Conservation (phyloP, 1,140 invertebrate species). For the Drosophila teissieri region DNA sequence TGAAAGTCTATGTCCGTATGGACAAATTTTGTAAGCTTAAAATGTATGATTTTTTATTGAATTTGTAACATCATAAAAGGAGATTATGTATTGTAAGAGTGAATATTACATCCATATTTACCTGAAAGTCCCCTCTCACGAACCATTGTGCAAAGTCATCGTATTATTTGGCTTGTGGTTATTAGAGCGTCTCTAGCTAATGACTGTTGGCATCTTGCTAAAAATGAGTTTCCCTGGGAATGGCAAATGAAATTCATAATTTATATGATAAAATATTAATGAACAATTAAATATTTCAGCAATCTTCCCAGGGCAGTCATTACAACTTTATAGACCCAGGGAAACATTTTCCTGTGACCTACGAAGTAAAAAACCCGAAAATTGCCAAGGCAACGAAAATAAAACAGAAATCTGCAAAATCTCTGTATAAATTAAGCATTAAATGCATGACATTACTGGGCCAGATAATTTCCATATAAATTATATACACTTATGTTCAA, state of each 20-base stretch:
- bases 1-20: no score
- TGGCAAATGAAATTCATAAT: conserved; percentile 57
- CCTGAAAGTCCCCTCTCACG: neutral
- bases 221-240: conserved; percentile 38
- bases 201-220: conserved; percentile 60
- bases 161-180: conserved; percentile 39
- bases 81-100: no score
- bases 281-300: conserved; percentile 61
- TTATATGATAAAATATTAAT: conserved; percentile 75
- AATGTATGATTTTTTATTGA: no score
- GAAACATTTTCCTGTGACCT: conserved; percentile 41
- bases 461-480: conserved; percentile 76
- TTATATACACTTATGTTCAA: conserved; percentile 75
- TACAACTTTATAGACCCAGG: conserved; percentile 5
- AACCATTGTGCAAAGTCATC: conserved; percentile 36
- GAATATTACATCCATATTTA: no score
- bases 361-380: conserved; percentile 16
- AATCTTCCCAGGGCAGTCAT: conserved; percentile 38
- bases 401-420: conserved; percentile 61
- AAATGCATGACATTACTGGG: conserved; percentile 66
- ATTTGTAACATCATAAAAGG: no score
- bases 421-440: conserved; percentile 80
- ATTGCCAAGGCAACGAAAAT: conserved; percentile 31
- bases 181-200: conserved; percentile 63
- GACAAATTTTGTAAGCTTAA: no score